Evolutionary conservation across 2,888 invertebrate species (phyloP).

Genomic region (Epinotia ramella): DNA sequence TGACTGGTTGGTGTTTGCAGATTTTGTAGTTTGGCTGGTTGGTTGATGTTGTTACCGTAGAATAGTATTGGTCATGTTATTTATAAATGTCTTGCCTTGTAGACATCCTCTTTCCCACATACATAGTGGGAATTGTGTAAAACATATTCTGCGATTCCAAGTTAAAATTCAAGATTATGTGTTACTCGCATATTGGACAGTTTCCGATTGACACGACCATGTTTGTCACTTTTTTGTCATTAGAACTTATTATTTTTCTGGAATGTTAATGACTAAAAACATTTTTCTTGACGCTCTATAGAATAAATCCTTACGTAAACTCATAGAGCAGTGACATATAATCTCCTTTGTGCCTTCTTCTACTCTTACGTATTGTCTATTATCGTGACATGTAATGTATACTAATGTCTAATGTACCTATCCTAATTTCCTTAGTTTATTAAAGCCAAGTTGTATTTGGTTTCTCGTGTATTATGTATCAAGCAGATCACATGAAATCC

Average conservation of each 20-base stretch:
- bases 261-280: background rate
- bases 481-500: too few relatives aligned
- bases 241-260: constrained; percentile 27
- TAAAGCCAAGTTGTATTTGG: too few relatives aligned
- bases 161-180: background rate
- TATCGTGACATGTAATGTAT: too few relatives aligned
- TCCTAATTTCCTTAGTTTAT: too few relatives aligned
- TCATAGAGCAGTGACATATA: too few relatives aligned
- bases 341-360: too few relatives aligned
- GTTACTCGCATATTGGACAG: background rate
- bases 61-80: constrained; percentile 7
- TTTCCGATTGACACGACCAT: background rate
- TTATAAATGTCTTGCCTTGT: background rate
- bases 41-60: background rate
- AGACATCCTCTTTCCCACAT: background rate
- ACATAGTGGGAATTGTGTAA: background rate
- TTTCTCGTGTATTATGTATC: too few relatives aligned
- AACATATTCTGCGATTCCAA: background rate
- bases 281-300: background rate
- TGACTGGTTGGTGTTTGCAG: background rate
- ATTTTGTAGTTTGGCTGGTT: background rate
- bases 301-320: background rate
- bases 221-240: constrained; percentile 23
- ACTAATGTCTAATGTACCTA: too few relatives aligned
- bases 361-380: too few relatives aligned